Evolutionary conservation across 2,888 invertebrate genomes (phyloP), one percentile per base, ranked within the genome.

Genomic region (Ochropleura leucogaster): DNA sequence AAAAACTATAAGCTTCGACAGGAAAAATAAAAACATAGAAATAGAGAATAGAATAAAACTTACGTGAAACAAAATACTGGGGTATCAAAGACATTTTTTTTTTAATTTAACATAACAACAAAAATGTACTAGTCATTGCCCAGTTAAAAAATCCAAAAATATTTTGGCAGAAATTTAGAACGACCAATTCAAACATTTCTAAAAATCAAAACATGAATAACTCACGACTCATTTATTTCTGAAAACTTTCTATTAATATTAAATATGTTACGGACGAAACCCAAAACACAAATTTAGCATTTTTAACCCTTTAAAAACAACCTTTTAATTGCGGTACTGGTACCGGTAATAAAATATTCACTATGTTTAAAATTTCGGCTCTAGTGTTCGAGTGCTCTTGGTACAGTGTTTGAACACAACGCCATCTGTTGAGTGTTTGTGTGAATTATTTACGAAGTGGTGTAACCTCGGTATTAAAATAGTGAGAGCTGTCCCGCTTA

Each of bases 391-490:
- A 85, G 83, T 49, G 70, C 73, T 63, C 77, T 79, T 59, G 47
- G 57, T 79, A 76, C 68, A 75, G 57, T 87, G 76, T 79, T 80
- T 83, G 72, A 69, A 74, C 46, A 71, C 65, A 77, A n/a, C 80
- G 68, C 85, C 87, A 78, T 82, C 83, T 85, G 83, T 73, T 64
- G 72, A 70, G 75, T 72, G 76, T 73, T 77, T 76, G 70, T 67
- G 77, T 74, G 63, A 73, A 84, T 77, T 79, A 77, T 77, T 81
- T 76, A 74, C 60, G 12, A 14, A 68, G 49, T 42, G 20, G 49
- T 68, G 68, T 86, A 42, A 70, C 63, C 64, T 55, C 66, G 30
- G 62, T 66, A 63, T 73, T 74, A 75, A 46, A 16, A 16, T 68
- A 60, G 60, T 75, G 51, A 62, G 47, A 63, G 42, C 44, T 67